Base-by-base conservation (phyloP, 2,113 vertebrate genomes). In the Gasterosteus aculeatus region DNA sequence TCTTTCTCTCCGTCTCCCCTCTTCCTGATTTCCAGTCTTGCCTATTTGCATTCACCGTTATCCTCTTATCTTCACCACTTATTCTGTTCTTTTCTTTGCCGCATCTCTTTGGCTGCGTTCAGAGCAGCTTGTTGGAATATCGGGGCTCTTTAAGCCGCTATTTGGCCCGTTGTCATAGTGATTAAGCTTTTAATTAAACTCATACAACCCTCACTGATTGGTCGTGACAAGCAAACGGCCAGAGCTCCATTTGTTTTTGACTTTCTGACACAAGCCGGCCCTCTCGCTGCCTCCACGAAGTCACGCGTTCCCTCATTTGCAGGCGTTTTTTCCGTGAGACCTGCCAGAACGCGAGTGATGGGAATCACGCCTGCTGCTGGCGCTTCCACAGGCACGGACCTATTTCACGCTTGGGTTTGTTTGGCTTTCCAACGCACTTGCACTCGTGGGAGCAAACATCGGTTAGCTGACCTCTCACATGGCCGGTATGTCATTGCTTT, bases 131-230 rank as follows among this genome's bases (percentile, higher is more conserved):
- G 33, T 5, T 61, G 53, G 35, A 70, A 19, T 35, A 29, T 78
- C 68, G 22, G 4, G 29, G 38, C 83, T 84, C 64, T 85, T 91
- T 85, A 84, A 71, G 81, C 64, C 58, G 16, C 66, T 41, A 79
- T 87, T 84, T 74, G 70, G 68, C 73, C 31, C 4, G 2, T 39
- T 83, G 35, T 69, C 64, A 41, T 10, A 35, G 41, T 9, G 39
- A 87, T 87, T 90, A 74, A 78, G 35, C 60, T 60, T 81, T 82
- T 83, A 85, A 90, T 91, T 87, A 87, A 85, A 86, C 54, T 62
- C 77, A 68, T 76, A 62, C 49, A 82, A 70, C 77, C 70, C 68
- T 69, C 80, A 66, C 73, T 67, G 57, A 89, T 89, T 57, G 44
- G 49, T 46, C 3, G 18, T 56, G 87, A 85, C 85, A 89, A 87